A percentile compares a stretch with the other conserved stretches of the same genome.
phyloP scores from a whole-genome alignment of 2,888 invertebrate genomes.

The Aporophyla lueneburgensis region DNA sequence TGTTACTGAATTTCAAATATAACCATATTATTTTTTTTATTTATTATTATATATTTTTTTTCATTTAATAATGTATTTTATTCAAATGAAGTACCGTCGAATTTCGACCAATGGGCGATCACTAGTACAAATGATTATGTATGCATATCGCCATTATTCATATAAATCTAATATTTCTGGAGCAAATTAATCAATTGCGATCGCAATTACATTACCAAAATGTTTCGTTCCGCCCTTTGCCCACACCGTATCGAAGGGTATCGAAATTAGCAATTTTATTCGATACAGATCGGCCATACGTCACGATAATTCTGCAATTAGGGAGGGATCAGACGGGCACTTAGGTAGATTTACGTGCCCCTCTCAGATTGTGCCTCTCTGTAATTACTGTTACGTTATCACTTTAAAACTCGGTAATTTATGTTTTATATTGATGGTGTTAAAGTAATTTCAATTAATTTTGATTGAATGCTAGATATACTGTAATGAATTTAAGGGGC shows the following conservation, averaged over 20 bases:
- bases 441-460: background rate
- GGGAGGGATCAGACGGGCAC: slow-evolving; percentile 35
- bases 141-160: background rate
- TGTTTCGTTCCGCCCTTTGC: background rate
- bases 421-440: background rate
- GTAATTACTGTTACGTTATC: slow-evolving; percentile 47
- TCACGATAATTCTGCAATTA: slow-evolving; percentile 58
- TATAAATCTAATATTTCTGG: background rate
- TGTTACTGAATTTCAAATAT: no score
- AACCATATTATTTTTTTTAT: no score
- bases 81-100: no score
- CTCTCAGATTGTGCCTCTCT: slow-evolving; percentile 22
- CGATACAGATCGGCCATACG: slow-evolving; percentile 54
- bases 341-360: slow-evolving; percentile 50
- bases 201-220: slow-evolving; percentile 30
- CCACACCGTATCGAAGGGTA: slow-evolving; percentile 25
- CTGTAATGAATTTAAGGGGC: no score
- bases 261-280: slow-evolving; percentile 55
- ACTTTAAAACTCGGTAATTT: slow-evolving; percentile 35
- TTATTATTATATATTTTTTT: no score
- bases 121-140: no score
- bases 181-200: slow-evolving; percentile 6
- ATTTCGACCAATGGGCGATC: no score
- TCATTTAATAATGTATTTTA: no score
- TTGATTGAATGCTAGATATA: background rate